phyloP scores from a whole-genome alignment of 2,113 vertebrate species.

The Camelus dromedarius region DNA sequence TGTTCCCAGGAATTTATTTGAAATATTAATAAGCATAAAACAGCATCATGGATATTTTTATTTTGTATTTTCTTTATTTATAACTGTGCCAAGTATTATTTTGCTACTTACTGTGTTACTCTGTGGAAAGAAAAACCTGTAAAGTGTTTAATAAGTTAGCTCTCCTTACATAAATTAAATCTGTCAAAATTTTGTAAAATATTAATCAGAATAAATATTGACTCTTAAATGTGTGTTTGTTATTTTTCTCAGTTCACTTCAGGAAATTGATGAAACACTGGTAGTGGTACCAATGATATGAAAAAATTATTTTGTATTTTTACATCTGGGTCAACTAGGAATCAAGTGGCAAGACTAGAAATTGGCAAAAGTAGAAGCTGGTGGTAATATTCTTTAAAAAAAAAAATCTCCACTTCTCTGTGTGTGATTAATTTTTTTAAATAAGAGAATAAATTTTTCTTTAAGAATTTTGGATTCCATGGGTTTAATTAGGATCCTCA shows the following conservation, averaged over 20 bases:
- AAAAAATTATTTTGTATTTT: conserved; percentile 22
- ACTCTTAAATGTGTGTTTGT: conserved; percentile 87
- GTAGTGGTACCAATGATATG: background rate
- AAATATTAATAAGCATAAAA: conserved; percentile 84
- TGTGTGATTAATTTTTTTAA: conserved; percentile 44
- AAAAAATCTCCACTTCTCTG: background rate
- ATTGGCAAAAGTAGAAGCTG: conserved; percentile 25
- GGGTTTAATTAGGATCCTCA: conserved; percentile 5
- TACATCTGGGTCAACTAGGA: background rate
- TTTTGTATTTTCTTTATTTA: conserved; percentile 92
- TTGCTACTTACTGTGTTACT: conserved; percentile 92
- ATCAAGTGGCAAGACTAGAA: conserved; percentile 2
- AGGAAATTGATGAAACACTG: background rate
- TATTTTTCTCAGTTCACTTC: conserved; percentile 58
- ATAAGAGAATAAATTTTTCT: conserved; percentile 49
- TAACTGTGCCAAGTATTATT: conserved; percentile 94
- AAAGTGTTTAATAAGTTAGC: conserved; percentile 93
- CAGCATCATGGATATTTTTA: conserved; percentile 86
- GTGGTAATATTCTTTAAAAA: background rate
- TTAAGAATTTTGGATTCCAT: conserved; percentile 48
- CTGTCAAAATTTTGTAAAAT: conserved; percentile 92
- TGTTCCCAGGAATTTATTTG: conserved; percentile 81
- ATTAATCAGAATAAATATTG: conserved; percentile 94
- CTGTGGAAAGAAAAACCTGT: conserved; percentile 91
- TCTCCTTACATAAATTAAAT: conserved; percentile 92